Percentiles rank a stretch among this genome's conserved stretches.
These are phyloP conservation scores for Saiga tatarica DNA, from an alignment of 2,113 vertebrate genomes.

Conservation along the genomic window DNA sequence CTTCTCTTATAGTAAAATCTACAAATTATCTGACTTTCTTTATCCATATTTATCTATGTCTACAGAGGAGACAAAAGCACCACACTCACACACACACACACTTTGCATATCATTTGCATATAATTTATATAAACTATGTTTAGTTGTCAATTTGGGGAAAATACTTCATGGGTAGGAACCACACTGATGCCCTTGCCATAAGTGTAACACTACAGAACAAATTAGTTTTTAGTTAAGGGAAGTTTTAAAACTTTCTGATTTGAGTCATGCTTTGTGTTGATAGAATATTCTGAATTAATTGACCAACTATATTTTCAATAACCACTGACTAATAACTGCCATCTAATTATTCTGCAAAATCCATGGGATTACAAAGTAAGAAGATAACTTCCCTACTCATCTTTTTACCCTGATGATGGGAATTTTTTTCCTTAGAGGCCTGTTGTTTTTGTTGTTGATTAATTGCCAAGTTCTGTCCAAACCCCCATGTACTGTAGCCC, in stretches of 20 bases:
- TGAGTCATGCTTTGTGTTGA: background rate
- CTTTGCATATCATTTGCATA: no score
- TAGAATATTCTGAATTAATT: background rate
- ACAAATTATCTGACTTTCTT: background rate
- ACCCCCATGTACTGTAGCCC: background rate
- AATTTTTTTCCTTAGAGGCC: background rate
- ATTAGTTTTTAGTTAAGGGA: background rate
- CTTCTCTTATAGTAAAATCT: background rate
- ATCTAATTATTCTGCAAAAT: background rate
- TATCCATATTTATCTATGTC: background rate
- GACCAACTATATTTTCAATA: background rate
- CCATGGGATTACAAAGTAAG: background rate
- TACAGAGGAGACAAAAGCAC: background rate
- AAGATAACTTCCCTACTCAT: background rate
- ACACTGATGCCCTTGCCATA: background rate
- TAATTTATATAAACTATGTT: background rate
- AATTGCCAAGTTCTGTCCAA: background rate
- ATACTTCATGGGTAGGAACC: background rate
- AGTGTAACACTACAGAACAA: background rate
- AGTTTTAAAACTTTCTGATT: background rate
- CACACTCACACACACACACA: background rate
- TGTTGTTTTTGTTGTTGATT: background rate
- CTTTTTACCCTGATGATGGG: background rate
- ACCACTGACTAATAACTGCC: background rate
- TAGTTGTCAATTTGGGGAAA: background rate